Conservation (phyloP, 2,797 vertebrate species). For the Megalops cyprinoides region DNA sequence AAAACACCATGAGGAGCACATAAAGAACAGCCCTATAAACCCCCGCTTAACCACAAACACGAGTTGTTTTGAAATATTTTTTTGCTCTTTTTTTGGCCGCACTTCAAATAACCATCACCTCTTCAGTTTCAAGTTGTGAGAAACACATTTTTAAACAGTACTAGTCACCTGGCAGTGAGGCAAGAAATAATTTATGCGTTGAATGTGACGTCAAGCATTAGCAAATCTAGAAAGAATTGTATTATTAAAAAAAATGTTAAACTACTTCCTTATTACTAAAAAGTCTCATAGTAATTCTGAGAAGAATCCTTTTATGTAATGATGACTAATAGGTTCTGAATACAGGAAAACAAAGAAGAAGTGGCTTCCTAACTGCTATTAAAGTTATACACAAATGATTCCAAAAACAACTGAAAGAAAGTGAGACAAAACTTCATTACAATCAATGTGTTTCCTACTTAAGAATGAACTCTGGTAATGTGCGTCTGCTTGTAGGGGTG, state of each 20-base stretch:
- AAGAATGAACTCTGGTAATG: too few relatives aligned
- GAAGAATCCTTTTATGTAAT: too few relatives aligned
- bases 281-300: too few relatives aligned
- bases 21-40: slow-evolving; percentile 25
- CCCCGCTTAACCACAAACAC: slow-evolving; percentile 42
- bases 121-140: neutral
- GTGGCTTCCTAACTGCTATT: too few relatives aligned
- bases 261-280: neutral
- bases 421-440: too few relatives aligned
- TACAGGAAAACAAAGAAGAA: too few relatives aligned
- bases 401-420: too few relatives aligned
- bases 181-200: neutral
- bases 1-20: neutral
- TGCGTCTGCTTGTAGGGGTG: too few relatives aligned
- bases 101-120: slow-evolving; percentile 1
- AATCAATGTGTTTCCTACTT: too few relatives aligned
- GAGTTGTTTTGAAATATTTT: slow-evolving; percentile 42
- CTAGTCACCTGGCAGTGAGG: neutral
- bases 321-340: too few relatives aligned
- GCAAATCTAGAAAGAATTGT: neutral
- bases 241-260: neutral
- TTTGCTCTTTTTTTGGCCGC: neutral
- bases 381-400: too few relatives aligned
- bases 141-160: neutral
- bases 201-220: neutral